Percentiles rank a stretch among this genome's conserved stretches.
Conservation (phyloP, 2,113 vertebrate species). For the Pygoscelis adeliae region DNA sequence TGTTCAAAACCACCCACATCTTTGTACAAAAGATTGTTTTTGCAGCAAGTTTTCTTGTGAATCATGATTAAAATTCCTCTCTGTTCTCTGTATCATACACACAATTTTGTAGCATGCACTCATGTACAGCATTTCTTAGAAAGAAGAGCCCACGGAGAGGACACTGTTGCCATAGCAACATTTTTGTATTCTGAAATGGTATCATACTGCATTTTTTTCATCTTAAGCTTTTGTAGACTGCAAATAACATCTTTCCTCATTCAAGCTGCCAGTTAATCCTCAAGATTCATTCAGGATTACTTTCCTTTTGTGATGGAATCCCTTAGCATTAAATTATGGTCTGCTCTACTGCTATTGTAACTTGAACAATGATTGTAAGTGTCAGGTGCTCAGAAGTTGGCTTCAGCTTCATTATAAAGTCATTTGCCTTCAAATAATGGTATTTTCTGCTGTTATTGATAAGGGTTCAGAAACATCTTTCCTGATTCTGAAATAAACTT, state of each 20-base stretch:
- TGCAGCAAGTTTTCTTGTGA: not conserved
- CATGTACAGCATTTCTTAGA: slow-evolving; percentile 19
- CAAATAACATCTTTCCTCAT: slow-evolving; percentile 17
- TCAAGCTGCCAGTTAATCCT: slow-evolving; percentile 38
- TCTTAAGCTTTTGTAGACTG: slow-evolving; percentile 1
- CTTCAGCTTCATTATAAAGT: not conserved
- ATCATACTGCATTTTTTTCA: slow-evolving; percentile 7
- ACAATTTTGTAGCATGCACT: not conserved
- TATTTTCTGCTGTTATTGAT: not conserved
- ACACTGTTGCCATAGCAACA: slow-evolving; percentile 43
- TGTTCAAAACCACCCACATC: not conserved
- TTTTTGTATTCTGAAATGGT: slow-evolving; percentile 17
- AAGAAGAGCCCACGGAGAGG: not conserved
- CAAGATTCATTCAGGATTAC: not conserved
- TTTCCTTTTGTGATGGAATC: slow-evolving; percentile 14
- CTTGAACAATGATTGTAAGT: not conserved
- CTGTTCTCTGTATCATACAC: not conserved
- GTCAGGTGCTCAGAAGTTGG: not conserved
- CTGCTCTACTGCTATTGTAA: not conserved
- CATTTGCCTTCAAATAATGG: not conserved
- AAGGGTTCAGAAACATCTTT: not conserved
- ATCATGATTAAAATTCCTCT: not conserved
- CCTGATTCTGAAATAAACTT: not conserved
- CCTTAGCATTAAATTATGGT: not conserved
- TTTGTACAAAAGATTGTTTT: not conserved